Evolutionary conservation across 2,888 invertebrate genomes (phyloP).

Genomic region (Oligia latruncula): DNA sequence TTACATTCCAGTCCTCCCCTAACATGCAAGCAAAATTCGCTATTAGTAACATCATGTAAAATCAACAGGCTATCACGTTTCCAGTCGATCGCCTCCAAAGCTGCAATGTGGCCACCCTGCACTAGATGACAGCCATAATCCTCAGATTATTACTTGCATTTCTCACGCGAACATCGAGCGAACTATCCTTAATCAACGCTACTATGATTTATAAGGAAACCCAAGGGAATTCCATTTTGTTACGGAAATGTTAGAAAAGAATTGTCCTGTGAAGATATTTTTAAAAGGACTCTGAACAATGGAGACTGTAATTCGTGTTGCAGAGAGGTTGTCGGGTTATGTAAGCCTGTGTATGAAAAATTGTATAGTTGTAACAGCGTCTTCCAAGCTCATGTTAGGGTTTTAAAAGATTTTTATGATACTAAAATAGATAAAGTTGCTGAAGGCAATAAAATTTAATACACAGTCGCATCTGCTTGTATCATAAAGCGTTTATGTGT

Average conservation of each 20-base stretch:
- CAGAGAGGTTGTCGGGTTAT: conserved; percentile 20
- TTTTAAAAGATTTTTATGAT: conserved; percentile 36
- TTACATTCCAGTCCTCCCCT: background rate
- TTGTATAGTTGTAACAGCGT: conserved; percentile 15
- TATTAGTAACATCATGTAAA: conserved; percentile 14
- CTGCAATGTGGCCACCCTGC: conserved; percentile 16
- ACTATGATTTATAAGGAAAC: conserved; percentile 39
- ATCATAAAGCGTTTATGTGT: background rate
- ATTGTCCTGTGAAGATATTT: conserved; percentile 47
- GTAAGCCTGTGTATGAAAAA: conserved; percentile 40
- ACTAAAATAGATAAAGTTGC: conserved; percentile 2
- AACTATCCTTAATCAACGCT: conserved; percentile 52
- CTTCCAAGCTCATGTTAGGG: conserved; percentile 18
- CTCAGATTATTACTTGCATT: conserved; percentile 65
- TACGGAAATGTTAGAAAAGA: conserved; percentile 13
- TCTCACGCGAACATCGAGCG: conserved; percentile 57
- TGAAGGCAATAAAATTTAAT: background rate
- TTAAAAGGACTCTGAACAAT: conserved; percentile 48
- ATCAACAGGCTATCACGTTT: conserved; percentile 34
- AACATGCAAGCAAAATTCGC: background rate
- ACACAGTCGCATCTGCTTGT: background rate
- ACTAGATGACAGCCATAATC: conserved; percentile 59
- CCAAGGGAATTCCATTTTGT: conserved; percentile 32
- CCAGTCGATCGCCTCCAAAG: conserved; percentile 35
- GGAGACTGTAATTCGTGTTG: conserved; percentile 37